Evolutionary conservation across 2,797 vertebrate species (phyloP), one percentile per base, ranked within the genome.

Genomic region (Tragelaphus oryx): DNA sequence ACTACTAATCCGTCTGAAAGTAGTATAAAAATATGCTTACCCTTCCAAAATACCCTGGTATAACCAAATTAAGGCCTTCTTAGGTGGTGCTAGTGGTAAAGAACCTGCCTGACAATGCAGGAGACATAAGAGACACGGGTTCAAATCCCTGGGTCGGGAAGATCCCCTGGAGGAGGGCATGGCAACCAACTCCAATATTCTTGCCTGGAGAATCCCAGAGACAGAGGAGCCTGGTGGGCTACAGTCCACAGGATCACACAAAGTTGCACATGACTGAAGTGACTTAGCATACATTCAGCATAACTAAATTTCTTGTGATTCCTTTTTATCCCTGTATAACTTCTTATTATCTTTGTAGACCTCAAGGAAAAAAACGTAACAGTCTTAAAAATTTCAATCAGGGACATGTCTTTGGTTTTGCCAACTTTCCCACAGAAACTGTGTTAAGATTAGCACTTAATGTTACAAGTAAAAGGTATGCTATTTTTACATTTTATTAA

Each of bases 401-500:
- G 6, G 17, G 2, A 5, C 7, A 68, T 83, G 6, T 41, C 4
- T 75, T 79, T 54, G 28, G 2, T 14, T 57, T n/a, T 93, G 24
- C 28, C 18, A 76, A 28, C 17, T 28, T 95, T 93, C 33, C 18
- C 37, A 90, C 4, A 68, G 2, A 78, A 85, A n/a, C 28, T 82
- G 0, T 48, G 17, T 41, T 68, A 71, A 13, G 62, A 87, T 3
- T 93, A 94, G 80, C 55, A 91, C 50, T 95, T 93, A 57, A 41
- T 62, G 5, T 76, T 91, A 92, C 0, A 2, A 33, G 9, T 62
- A 87, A 92, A 83, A 96, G 79, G 9, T 8, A 26, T 37, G 4
- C 6, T 10, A 11, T 14, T 90, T 93, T 44, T 87, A 91, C 92
- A 87, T 87, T 93, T 94, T 83, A 89, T 54, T 75, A 37, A 33